Evolutionary conservation across 2,888 invertebrate genomes (phyloP).

Genomic region (Atherix ibis): DNA sequence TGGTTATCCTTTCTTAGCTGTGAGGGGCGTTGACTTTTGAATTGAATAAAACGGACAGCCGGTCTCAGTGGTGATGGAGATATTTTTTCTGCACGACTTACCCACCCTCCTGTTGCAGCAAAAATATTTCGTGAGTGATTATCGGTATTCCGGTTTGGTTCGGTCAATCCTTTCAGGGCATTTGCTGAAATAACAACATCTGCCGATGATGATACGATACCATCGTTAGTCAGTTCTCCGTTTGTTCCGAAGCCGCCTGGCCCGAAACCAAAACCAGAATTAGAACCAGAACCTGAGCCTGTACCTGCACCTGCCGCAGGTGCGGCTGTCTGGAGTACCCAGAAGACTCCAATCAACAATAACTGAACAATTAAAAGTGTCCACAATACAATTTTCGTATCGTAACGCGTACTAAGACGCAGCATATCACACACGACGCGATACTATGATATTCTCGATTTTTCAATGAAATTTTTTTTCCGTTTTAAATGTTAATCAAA

Average conservation of each 20-base stretch:
- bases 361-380: conserved; percentile 24
- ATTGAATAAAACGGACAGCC: too few relatives aligned
- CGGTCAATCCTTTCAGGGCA: neutral
- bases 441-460: too few relatives aligned
- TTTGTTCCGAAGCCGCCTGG: conserved; percentile 1
- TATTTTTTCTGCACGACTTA: neutral
- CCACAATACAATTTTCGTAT: conserved; percentile 25
- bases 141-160: neutral
- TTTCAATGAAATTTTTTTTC: too few relatives aligned
- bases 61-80: too few relatives aligned
- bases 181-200: conserved; percentile 3
- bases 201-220: neutral
- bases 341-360: conserved; percentile 24
- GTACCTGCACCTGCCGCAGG: neutral
- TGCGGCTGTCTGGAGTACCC: conserved; percentile 22
- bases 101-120: neutral
- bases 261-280: neutral
- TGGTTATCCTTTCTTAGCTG: neutral
- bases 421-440: conserved; percentile 11
- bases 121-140: too few relatives aligned
- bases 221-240: neutral
- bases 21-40: neutral
- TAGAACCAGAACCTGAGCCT: neutral
- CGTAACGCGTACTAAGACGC: conserved; percentile 10
- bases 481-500: too few relatives aligned